These are phyloP conservation scores for Bucco capensis DNA, from an alignment of 2,113 vertebrate species.

Conservation along the genomic window DNA sequence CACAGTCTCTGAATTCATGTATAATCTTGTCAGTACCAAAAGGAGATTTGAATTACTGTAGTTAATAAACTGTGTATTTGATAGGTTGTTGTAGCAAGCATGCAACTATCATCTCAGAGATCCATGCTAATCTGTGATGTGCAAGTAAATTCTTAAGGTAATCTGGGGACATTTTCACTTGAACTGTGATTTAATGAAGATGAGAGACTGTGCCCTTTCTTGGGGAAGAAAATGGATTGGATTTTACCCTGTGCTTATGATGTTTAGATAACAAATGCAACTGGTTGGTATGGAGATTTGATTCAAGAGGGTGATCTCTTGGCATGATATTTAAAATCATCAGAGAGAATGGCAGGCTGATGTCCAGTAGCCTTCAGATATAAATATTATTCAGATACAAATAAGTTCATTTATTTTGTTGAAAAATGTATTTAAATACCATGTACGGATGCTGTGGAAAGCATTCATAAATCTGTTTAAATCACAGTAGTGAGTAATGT, in stretches of 20 bases:
- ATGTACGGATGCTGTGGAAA: not conserved
- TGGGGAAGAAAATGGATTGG: not conserved
- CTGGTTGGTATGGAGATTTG: not conserved
- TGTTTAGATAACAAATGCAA: not conserved
- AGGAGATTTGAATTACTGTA: not conserved
- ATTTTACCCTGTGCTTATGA: not conserved
- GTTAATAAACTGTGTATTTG: not conserved
- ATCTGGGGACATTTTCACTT: not conserved
- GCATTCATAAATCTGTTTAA: not conserved
- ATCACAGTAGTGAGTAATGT: not conserved
- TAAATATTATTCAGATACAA: not conserved
- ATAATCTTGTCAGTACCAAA: not conserved
- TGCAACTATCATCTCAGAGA: not conserved
- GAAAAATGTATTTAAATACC: not conserved
- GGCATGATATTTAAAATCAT: not conserved
- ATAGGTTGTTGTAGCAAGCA: not conserved
- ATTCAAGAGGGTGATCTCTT: not conserved
- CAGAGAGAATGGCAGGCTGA: not conserved
- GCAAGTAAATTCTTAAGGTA: not conserved
- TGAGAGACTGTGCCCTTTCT: not conserved
- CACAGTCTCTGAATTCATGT: not conserved
- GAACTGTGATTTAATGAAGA: not conserved
- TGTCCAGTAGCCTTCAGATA: not conserved
- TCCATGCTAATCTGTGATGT: not conserved
- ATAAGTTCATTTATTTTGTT: not conserved